phyloP scores from a whole-genome alignment of 2,888 invertebrate species.

The Rotaria sp. region DNA sequence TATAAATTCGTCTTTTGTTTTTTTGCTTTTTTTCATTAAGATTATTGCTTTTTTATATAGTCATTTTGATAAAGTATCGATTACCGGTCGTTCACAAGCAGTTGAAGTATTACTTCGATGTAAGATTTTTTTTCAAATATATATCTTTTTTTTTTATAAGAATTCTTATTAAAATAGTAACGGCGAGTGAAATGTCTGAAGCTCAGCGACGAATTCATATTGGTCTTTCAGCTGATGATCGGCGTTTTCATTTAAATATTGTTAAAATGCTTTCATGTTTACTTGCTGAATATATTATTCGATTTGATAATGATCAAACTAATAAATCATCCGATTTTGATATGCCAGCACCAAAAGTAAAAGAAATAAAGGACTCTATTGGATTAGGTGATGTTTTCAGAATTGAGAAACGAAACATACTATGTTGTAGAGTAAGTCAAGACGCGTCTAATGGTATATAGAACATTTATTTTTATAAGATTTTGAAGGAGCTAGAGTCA shows the following conservation, averaged over 20 bases:
- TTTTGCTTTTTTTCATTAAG: too few relatives aligned
- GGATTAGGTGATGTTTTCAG: too few relatives aligned
- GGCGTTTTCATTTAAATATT: conserved; percentile 27
- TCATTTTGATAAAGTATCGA: not conserved
- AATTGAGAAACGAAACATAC: too few relatives aligned
- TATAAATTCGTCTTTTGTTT: not conserved
- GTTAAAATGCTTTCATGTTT: conserved; percentile 19
- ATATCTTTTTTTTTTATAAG: not conserved
- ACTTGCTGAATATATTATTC: conserved; percentile 2
- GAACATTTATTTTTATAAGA: too few relatives aligned
- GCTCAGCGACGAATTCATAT: conserved; percentile 6
- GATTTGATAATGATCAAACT: conserved; percentile 1
- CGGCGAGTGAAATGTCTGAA: conserved; percentile 13
- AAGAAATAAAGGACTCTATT: not conserved
- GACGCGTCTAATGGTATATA: too few relatives aligned
- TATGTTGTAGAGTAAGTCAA: too few relatives aligned
- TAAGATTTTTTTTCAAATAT: not conserved
- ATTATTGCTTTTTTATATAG: not conserved
- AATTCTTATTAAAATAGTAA: not conserved
- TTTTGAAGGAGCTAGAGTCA: too few relatives aligned
- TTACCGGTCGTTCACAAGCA: not conserved
- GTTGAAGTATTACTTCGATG: conserved; percentile 4
- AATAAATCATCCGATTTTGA: not conserved
- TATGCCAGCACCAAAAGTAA: not conserved
- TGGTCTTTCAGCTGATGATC: not conserved